Evolutionary conservation across 2,113 vertebrate genomes (phyloP).

Genomic region (Solea solea): DNA sequence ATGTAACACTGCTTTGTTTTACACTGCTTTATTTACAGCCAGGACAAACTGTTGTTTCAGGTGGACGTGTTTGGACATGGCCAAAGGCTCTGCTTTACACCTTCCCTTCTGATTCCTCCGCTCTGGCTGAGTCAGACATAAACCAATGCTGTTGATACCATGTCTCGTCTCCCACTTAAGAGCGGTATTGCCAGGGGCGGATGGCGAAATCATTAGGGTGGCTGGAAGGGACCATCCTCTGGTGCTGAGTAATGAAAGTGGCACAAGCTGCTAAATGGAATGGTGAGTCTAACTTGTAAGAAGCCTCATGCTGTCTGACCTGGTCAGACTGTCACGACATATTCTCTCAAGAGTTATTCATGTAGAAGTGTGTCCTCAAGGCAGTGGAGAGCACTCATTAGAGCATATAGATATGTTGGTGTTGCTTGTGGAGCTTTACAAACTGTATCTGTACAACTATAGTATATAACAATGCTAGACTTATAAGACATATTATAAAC

Average conservation of each 20-base stretch:
- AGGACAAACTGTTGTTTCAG: slow-evolving; percentile 15
- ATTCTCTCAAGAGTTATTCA: slow-evolving; percentile 9
- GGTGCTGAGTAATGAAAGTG: slow-evolving; percentile 8
- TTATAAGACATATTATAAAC: no score
- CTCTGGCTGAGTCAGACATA: neutral
- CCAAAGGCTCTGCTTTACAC: slow-evolving; percentile 11
- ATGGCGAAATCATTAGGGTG: neutral
- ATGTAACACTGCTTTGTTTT: slow-evolving; percentile 11
- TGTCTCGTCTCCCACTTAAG: neutral
- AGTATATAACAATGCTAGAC: neutral
- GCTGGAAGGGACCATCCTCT: slow-evolving; percentile 3
- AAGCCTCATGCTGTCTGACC: neutral
- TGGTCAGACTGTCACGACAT: neutral
- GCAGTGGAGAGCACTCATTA: slow-evolving; percentile 1
- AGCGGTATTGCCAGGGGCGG: slow-evolving; percentile 1
- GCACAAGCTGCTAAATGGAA: slow-evolving; percentile 20
- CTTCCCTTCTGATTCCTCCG: slow-evolving; percentile 12
- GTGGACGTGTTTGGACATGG: slow-evolving; percentile 1
- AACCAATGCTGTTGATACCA: slow-evolving; percentile 11
- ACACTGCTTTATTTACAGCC: neutral
- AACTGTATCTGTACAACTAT: neutral
- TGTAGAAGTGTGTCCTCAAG: slow-evolving; percentile 5
- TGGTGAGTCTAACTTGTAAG: neutral
- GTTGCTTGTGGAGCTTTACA: neutral
- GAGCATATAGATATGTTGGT: slow-evolving; percentile 3